These are phyloP conservation scores for Galemys pyrenaicus DNA, from an alignment of 2,113 vertebrate species.

Conservation along the genomic window DNA sequence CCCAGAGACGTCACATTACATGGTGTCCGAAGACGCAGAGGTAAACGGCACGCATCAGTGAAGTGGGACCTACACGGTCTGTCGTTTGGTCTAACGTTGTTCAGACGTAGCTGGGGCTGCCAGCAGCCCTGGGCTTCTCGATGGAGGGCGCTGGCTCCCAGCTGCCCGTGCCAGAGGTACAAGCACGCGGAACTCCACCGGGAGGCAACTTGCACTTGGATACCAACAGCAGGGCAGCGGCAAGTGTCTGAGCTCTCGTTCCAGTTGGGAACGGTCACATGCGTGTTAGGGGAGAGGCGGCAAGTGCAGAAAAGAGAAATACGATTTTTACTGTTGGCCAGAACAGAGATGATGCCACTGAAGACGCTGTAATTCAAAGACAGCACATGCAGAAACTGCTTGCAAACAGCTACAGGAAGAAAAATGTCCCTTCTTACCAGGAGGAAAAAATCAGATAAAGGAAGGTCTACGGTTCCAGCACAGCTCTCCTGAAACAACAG, in stretches of 20 bases:
- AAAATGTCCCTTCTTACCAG: not conserved
- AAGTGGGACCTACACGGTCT: not conserved
- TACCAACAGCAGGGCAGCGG: not conserved
- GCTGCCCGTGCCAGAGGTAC: not conserved
- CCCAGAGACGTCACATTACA: not conserved
- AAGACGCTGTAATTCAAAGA: conserved; percentile 29
- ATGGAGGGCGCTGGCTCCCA: not conserved
- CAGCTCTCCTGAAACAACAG: conserved; percentile 26
- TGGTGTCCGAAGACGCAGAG: not conserved
- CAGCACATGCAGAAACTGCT: not conserved
- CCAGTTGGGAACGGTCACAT: not conserved
- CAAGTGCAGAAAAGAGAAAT: not conserved
- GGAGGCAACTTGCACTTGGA: conserved; percentile 1
- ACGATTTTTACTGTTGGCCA: not conserved
- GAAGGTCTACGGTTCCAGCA: not conserved
- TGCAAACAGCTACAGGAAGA: conserved; percentile 7
- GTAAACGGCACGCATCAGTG: not conserved
- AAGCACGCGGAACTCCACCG: not conserved
- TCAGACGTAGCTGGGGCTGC: not conserved
- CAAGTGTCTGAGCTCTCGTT: not conserved
- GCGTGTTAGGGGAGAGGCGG: not conserved
- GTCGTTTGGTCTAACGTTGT: not conserved
- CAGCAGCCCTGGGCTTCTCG: not conserved
- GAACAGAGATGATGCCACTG: not conserved
- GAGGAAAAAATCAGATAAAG: conserved; percentile 12